phyloP scores from a whole-genome alignment of 2,888 invertebrate genomes.

The Eupithecia subfuscata region DNA sequence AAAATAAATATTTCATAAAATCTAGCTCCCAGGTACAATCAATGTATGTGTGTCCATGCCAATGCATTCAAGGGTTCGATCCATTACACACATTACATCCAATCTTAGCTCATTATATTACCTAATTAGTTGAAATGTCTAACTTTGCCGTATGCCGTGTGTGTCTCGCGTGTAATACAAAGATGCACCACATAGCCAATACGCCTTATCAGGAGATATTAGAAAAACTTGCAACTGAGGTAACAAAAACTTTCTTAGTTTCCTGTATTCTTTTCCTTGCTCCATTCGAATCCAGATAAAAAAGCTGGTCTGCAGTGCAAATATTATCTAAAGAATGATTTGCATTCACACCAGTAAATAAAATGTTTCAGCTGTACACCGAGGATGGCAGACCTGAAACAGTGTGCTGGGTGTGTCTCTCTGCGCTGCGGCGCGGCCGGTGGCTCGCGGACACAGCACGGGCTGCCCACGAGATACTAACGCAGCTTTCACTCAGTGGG shows the following conservation, averaged over 20 bases:
- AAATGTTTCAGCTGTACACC: not conserved
- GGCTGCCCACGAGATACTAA: not conserved
- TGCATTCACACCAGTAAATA: not conserved
- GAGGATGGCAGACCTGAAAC: not conserved
- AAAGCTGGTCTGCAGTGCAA: not conserved
- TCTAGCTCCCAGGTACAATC: no score
- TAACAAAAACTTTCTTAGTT: not conserved
- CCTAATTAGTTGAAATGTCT: not conserved
- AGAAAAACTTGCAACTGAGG: constrained; percentile 1
- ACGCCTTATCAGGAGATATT: constrained; percentile 4
- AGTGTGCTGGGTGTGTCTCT: constrained; percentile 1
- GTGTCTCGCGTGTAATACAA: not conserved
- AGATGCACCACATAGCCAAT: not conserved
- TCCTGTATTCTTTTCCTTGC: no score
- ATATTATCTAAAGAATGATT: no score
- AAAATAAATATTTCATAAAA: no score
- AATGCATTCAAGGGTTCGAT: no score
- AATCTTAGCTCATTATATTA: not conserved
- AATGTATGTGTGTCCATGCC: no score
- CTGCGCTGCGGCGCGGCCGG: not conserved
- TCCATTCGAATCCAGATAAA: not conserved
- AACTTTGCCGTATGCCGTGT: not conserved
- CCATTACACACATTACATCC: no score
- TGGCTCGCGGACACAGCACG: not conserved
- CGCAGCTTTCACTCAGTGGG: not conserved